A percentile compares a stretch with the other conserved stretches of the same genome.
Conservation (phyloP, 1,140 invertebrate species). For the Temnothorax nylanderi region DNA sequence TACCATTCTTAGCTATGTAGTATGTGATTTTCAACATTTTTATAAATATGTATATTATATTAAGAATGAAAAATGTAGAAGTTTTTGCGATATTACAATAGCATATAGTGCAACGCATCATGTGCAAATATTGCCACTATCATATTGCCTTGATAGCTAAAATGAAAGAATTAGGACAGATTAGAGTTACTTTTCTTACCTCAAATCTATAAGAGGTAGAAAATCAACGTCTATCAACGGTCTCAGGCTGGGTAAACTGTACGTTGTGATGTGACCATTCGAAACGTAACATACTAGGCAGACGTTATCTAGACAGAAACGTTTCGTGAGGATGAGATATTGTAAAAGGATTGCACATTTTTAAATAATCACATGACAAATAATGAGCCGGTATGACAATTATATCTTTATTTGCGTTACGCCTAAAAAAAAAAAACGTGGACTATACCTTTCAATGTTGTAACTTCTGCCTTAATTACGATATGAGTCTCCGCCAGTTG, state of each 20-base stretch:
- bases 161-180: conserved; percentile 50
- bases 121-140: conserved; percentile 66
- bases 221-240: conserved; percentile 97
- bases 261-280: conserved; percentile 95
- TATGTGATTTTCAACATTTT: neutral
- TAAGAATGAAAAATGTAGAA: conserved; percentile 28
- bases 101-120: conserved; percentile 65
- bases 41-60: conserved; percentile 27
- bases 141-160: conserved; percentile 39
- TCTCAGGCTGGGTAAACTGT: conserved; percentile 97
- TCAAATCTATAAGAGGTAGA: conserved; percentile 96
- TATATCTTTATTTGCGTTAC: neutral
- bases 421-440: conserved; percentile 6
- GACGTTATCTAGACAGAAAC: conserved; percentile 92
- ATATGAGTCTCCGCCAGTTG: conserved; percentile 95
- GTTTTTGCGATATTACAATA: conserved; percentile 58
- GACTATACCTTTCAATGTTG: conserved; percentile 94
- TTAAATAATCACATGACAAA: neutral
- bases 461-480: conserved; percentile 97
- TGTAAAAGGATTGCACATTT: neutral
- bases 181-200: conserved; percentile 87
- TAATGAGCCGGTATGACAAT: neutral
- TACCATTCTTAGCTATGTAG: conserved; percentile 2
- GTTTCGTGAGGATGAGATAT: neutral
- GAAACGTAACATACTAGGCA: conserved; percentile 97